phyloP scores from a whole-genome alignment of 2,113 vertebrate genomes.

The Empidonax traillii region DNA sequence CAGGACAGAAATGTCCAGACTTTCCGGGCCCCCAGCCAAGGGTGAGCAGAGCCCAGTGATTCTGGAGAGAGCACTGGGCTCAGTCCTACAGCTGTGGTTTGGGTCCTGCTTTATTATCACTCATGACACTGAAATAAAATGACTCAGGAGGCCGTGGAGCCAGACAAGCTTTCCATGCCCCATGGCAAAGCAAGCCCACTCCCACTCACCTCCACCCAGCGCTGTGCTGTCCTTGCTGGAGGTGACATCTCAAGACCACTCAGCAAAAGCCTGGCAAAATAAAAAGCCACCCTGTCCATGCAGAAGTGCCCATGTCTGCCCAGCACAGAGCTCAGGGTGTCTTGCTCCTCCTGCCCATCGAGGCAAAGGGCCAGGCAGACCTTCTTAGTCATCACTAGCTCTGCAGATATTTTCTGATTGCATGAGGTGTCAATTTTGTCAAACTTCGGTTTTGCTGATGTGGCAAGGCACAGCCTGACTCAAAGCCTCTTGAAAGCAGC shows the following conservation, averaged over 20 bases:
- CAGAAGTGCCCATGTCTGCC: background rate
- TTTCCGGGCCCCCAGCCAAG: background rate
- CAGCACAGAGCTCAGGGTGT: background rate
- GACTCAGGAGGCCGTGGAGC: background rate
- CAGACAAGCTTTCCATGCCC: background rate
- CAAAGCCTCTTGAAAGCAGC: background rate
- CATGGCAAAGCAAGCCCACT: background rate
- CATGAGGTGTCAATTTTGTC: background rate
- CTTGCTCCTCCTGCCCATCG: background rate
- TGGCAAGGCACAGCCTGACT: background rate
- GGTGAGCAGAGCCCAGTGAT: background rate
- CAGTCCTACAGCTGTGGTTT: background rate
- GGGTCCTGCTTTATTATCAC: background rate
- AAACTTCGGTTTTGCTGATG: background rate
- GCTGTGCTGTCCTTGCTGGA: background rate
- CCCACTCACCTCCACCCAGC: background rate
- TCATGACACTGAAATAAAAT: background rate
- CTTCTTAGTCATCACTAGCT: background rate
- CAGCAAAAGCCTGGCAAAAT: background rate
- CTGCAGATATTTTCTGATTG: background rate
- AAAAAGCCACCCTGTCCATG: background rate
- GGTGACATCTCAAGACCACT: background rate
- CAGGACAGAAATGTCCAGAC: background rate
- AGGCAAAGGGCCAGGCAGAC: background rate
- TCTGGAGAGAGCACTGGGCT: background rate